Evolutionary conservation across 2,797 vertebrate genomes (phyloP).

Genomic region (Natrix natrix): DNA sequence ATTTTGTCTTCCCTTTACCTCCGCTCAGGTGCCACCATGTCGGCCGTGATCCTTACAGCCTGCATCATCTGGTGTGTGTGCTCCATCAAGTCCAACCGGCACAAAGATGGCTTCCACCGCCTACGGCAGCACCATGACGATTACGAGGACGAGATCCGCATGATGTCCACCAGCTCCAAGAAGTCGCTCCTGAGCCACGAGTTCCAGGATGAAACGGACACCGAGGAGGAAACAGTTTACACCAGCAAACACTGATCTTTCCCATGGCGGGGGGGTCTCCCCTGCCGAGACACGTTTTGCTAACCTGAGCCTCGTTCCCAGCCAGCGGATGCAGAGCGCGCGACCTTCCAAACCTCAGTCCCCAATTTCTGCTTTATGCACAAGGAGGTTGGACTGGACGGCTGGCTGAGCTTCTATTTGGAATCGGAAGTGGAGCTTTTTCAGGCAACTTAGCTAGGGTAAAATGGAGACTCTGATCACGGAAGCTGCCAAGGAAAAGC

Average conservation of each 20-base stretch:
- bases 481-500: background rate
- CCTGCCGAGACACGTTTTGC: slow-evolving; percentile 55
- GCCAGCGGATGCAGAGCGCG: slow-evolving; percentile 56
- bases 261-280: slow-evolving; percentile 33
- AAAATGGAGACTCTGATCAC: background rate
- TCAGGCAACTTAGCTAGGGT: background rate
- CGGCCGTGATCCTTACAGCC: slow-evolving; percentile 88
- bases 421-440: background rate
- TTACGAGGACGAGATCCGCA: slow-evolving; percentile 93
- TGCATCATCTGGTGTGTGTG: slow-evolving; percentile 99
- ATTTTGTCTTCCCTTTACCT: background rate
- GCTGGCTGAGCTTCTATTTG: background rate
- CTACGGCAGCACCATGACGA: slow-evolving; percentile 92
- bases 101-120: slow-evolving; percentile 97
- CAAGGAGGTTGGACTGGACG: slow-evolving; percentile 16
- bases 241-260: slow-evolving; percentile 91
- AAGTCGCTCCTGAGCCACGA: slow-evolving; percentile 93
- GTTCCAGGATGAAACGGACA: slow-evolving; percentile 98
- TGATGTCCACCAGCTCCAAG: slow-evolving; percentile 94
- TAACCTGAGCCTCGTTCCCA: slow-evolving; percentile 29
- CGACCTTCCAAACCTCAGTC: slow-evolving; percentile 54
- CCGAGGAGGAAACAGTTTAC: slow-evolving; percentile 95
- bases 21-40: slow-evolving; percentile 90
- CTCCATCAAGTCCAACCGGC: slow-evolving; percentile 90
- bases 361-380: slow-evolving; percentile 36